A percentile compares a stretch with the other conserved stretches of the same genome.
Evolutionary conservation across 2,888 invertebrate species (phyloP).

Genomic region (Euclidia mi): DNA sequence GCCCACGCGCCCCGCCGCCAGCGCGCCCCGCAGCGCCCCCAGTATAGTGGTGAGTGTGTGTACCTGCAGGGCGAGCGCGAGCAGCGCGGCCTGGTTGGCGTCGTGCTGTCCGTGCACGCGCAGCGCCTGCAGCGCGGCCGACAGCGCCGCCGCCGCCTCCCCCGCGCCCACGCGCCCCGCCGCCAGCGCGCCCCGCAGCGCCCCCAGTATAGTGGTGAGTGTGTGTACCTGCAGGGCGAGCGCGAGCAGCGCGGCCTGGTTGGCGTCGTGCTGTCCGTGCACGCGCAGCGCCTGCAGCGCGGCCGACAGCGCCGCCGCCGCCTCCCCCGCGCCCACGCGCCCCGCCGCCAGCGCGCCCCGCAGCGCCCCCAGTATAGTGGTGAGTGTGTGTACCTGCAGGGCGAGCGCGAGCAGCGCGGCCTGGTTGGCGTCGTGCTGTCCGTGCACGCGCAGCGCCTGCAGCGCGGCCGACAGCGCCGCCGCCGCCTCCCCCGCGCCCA

Average conservation of each 20-base stretch:
- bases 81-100: conserved; percentile 94
- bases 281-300: too few species aligned
- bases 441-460: conserved; percentile 95
- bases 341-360: background rate
- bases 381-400: conserved; percentile 90
- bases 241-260: too few species aligned
- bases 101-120: conserved; percentile 97
- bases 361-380: background rate
- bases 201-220: conserved; percentile 89
- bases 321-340: conserved; percentile 75
- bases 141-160: conserved; percentile 91
- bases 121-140: conserved; percentile 94
- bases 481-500: conserved; percentile 79
- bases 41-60: background rate
- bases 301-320: too few species aligned
- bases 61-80: conserved; percentile 95
- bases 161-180: conserved; percentile 83
- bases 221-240: too few species aligned
- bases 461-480: conserved; percentile 94
- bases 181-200: conserved; percentile 82
- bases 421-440: conserved; percentile 97
- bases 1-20: too few species aligned
- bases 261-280: too few species aligned
- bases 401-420: conserved; percentile 94
- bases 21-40: too few species aligned